Conservation (phyloP, 35 echinoderm and acorn worm genomes). For the Ophiothrix spiculata region DNA sequence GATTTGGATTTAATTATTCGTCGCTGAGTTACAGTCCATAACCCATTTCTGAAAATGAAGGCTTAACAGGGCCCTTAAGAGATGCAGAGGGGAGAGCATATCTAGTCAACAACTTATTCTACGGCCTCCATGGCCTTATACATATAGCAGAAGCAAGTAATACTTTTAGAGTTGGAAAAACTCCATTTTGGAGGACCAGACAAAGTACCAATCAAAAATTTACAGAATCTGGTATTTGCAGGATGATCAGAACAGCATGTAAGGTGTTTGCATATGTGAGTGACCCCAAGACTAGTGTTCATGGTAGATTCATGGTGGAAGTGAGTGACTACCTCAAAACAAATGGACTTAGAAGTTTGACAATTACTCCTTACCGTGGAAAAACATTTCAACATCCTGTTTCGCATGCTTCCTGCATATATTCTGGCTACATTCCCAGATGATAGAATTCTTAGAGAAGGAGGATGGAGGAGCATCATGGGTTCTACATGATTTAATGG, state of each 20-base stretch:
- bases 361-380: background rate
- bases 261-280: constrained; percentile 53
- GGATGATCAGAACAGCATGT: constrained; percentile 31
- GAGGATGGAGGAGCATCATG: constrained; percentile 6
- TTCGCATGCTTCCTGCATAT: background rate
- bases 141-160: constrained; percentile 37
- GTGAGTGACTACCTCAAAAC: constrained; percentile 12
- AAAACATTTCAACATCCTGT: background rate
- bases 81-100: background rate
- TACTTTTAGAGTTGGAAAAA: constrained; percentile 15
- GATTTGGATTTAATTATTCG: no score
- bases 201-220: constrained; percentile 31
- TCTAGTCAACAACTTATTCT: constrained; percentile 19
- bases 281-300: constrained; percentile 42
- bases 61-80: background rate
- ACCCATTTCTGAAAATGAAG: no score
- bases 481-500: constrained; percentile 39
- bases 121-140: constrained; percentile 35
- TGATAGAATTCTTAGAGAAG: constrained; percentile 39
- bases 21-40: no score
- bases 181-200: constrained; percentile 17
- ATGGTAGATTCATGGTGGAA: constrained; percentile 18
- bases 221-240: constrained; percentile 13
- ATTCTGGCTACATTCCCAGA: background rate
- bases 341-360: background rate